A percentile compares a stretch with the other conserved stretches of the same genome.
Evolutionary conservation across 2,113 vertebrate genomes (phyloP).

Genomic region (Fregetta grallaria): DNA sequence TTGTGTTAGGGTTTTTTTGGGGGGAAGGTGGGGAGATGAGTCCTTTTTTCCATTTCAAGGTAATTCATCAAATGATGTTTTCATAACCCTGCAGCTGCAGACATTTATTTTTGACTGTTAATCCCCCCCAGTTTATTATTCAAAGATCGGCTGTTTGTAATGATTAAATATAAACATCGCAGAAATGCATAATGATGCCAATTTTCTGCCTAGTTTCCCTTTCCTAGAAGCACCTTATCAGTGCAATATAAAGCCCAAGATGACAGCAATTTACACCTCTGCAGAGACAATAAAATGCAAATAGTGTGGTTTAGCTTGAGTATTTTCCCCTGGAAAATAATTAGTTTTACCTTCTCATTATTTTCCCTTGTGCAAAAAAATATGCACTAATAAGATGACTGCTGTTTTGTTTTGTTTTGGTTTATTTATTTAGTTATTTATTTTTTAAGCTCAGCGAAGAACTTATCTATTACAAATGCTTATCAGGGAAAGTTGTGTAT

Average conservation of each 20-base stretch:
- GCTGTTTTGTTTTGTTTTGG: neutral
- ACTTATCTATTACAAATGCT: neutral
- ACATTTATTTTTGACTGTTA: neutral
- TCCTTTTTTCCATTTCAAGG: neutral
- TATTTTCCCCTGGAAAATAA: neutral
- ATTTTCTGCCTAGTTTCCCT: conserved; percentile 12
- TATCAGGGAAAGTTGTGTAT: neutral
- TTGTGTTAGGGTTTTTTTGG: neutral
- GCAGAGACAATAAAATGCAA: conserved; percentile 30
- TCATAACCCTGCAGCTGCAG: neutral
- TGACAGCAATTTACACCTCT: conserved; percentile 17
- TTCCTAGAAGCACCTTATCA: neutral
- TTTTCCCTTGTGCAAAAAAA: neutral
- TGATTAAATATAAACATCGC: neutral
- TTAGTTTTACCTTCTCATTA: neutral
- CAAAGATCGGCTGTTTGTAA: neutral
- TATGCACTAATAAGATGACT: neutral
- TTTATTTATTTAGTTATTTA: neutral
- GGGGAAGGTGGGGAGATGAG: neutral
- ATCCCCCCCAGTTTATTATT: neutral
- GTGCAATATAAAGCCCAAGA: neutral
- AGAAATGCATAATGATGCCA: neutral
- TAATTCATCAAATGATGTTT: neutral
- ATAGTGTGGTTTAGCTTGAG: neutral
- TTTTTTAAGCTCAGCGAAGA: neutral